phyloP scores from a whole-genome alignment of 2,113 vertebrate genomes.

The Haemorhous mexicanus region DNA sequence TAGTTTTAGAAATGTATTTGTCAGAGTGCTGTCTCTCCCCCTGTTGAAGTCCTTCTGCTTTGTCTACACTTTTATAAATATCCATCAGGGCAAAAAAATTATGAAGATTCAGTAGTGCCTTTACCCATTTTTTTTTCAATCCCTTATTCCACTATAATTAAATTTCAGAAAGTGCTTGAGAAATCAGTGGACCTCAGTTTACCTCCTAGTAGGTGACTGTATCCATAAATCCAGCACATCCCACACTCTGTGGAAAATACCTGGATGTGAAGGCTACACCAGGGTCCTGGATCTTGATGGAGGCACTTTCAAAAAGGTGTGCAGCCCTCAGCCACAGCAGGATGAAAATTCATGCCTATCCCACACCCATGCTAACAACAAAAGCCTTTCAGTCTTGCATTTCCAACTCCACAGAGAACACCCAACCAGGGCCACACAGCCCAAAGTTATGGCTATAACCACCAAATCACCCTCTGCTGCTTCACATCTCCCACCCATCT shows the following conservation, averaged over 20 bases:
- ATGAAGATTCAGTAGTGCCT: background rate
- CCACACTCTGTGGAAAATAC: background rate
- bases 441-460: background rate
- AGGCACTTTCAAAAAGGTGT: background rate
- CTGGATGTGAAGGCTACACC: background rate
- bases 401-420: background rate
- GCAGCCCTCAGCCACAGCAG: background rate
- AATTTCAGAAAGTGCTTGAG: background rate
- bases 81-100: background rate
- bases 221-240: background rate
- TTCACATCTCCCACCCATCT: background rate
- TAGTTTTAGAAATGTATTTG: background rate
- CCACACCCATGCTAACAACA: background rate
- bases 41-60: background rate
- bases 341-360: background rate
- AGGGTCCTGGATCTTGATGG: background rate
- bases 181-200: background rate
- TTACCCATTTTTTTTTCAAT: background rate
- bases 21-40: background rate
- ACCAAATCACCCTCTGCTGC: background rate
- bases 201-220: background rate
- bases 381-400: background rate
- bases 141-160: background rate
- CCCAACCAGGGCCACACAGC: background rate
- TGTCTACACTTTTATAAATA: background rate